A percentile compares a stretch with the other conserved stretches of the same genome.
These are phyloP conservation scores for Sylvia atricapilla DNA, from an alignment of 2,113 vertebrate genomes.

Conservation along the genomic window DNA sequence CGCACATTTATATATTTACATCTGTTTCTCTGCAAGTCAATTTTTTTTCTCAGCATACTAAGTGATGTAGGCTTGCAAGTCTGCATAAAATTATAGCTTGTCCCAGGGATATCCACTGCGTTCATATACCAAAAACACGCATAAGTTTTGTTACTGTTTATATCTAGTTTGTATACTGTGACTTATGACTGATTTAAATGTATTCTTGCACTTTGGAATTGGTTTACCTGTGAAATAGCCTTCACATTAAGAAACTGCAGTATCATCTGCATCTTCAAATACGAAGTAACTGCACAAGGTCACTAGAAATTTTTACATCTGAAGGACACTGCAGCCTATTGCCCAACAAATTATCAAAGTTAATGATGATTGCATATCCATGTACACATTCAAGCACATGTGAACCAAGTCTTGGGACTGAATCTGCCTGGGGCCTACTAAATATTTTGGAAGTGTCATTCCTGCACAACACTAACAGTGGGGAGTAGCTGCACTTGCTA, in stretches of 20 bases:
- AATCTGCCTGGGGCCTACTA: neutral
- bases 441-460: neutral
- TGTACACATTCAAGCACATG: neutral
- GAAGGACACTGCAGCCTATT: neutral
- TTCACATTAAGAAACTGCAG: neutral
- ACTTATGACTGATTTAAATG: neutral
- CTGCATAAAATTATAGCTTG: neutral
- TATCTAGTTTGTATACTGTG: neutral
- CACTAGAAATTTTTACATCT: neutral
- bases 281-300: neutral
- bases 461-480: neutral
- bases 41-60: neutral
- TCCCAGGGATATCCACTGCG: neutral
- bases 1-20: neutral
- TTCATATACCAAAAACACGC: neutral
- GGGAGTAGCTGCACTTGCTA: neutral
- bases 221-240: neutral
- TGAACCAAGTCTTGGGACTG: neutral
- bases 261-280: conserved; percentile 11
- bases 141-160: neutral
- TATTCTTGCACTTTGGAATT: neutral
- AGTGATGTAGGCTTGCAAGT: neutral
- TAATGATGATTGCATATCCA: neutral
- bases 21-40: neutral
- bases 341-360: neutral